Evolutionary conservation across 2,797 vertebrate species (phyloP).

Genomic region (Allobates femoralis): DNA sequence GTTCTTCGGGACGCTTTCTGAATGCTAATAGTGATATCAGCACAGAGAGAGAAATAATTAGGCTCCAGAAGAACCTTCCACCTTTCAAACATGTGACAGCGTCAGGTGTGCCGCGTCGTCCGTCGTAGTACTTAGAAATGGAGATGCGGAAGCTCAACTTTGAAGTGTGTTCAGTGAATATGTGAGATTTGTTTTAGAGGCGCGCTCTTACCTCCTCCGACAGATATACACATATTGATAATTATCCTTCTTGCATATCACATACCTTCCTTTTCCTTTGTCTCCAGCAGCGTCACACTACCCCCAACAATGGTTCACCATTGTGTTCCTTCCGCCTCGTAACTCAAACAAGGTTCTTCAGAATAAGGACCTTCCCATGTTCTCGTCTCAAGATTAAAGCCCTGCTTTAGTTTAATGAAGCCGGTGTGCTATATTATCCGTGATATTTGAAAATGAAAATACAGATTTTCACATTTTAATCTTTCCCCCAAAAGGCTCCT

Average conservation of each 20-base stretch:
- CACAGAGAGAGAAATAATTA: conserved; percentile 69
- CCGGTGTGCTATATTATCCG: conserved; percentile 32
- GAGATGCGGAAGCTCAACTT: conserved; percentile 33
- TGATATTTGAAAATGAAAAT: conserved; percentile 49
- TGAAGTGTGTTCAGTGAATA: conserved; percentile 43
- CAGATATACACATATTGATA: conserved; percentile 42
- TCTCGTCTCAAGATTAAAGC: conserved; percentile 30
- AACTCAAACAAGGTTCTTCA: background rate
- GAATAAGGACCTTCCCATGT: conserved; percentile 10
- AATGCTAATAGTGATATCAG: conserved; percentile 71
- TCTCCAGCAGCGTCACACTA: conserved; percentile 2
- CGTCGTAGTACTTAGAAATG: conserved; percentile 12
- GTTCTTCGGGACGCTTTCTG: conserved; percentile 70
- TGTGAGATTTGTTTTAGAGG: conserved; percentile 40
- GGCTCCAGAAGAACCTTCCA: conserved; percentile 71
- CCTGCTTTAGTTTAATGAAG: conserved; percentile 37
- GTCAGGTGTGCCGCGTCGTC: conserved; percentile 40
- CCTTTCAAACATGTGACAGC: conserved; percentile 64
- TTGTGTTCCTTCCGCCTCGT: background rate
- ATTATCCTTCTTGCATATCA: conserved; percentile 45
- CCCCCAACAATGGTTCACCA: conserved; percentile 30
- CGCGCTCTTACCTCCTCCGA: background rate
- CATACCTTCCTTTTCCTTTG: conserved; percentile 38
- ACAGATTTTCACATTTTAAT: conserved; percentile 50
- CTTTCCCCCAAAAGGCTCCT: conserved; percentile 41